Evolutionary conservation across 2,888 invertebrate genomes (phyloP), one percentile per base, ranked within the genome.

Genomic region (Xylota sylvarum): DNA sequence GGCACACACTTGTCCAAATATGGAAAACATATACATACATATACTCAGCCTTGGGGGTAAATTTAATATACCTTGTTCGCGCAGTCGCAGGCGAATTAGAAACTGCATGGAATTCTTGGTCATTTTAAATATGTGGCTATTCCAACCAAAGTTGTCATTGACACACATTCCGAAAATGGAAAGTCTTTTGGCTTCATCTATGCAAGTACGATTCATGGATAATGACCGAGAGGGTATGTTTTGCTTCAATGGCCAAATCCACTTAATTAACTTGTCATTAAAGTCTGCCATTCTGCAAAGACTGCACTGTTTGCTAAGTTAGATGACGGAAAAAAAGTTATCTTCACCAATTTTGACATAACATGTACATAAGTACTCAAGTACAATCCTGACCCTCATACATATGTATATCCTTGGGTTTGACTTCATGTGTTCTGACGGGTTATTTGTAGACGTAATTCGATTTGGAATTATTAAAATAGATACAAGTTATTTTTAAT

Each of bases 81-180:
- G 30, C 37, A 65, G 19, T 23, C n/a, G 17, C 30, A 65, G 19
- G 14, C n/a, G 17, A 17, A 52, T 62, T 40, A 43, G 52, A 62
- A 52, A 37, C 67, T 52, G 14, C 1, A 37, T 32, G 10, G 37
- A 52, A 67, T 40, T 73, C 52, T 52, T 50, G 35, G 48, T 14
- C 48, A 27, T 17, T 23, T 52, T 7, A 14, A 52, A 23, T 17
- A 23, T 67, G 40, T 52, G 27, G 37, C 52, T 5, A 40, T 23
- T 14, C 17, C 23, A 37, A 17, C 12, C 23, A 14, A 60, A 40
- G 52, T 27, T 30, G 37, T 37, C 73, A 73, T 40, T 73, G 73
- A 62, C 62, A 62, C 27, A 40, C 48, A 60, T 62, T 30, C 50
- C 50, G 12, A 73, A 58, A 50, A 40, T 73, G 50, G 30, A 72